Evolutionary conservation across 2,888 invertebrate species (phyloP).

Genomic region (Hipparchia sbordonii): DNA sequence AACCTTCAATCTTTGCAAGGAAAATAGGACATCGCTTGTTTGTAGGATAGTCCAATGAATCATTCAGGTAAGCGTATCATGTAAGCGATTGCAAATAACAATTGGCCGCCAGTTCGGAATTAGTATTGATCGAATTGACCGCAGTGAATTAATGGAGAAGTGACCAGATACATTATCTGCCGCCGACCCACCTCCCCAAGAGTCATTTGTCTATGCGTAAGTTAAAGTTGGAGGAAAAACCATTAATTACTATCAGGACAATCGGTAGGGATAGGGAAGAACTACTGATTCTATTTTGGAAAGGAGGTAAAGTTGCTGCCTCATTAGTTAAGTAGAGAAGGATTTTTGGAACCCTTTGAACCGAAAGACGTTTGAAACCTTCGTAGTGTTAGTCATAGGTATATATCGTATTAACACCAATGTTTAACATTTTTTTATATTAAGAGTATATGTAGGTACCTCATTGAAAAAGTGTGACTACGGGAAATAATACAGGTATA

Average conservation of each 20-base stretch:
- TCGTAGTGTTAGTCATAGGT: too few species aligned
- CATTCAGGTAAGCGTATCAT: not conserved
- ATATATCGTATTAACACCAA: too few species aligned
- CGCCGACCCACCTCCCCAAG: conserved; percentile 69
- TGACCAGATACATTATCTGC: conserved; percentile 79
- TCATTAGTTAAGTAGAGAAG: not conserved
- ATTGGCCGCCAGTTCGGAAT: conserved; percentile 14
- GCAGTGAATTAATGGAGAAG: conserved; percentile 70
- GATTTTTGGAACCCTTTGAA: not conserved
- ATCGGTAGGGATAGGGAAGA: conserved; percentile 11
- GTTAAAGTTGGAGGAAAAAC: conserved; percentile 61
- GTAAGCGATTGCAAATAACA: not conserved
- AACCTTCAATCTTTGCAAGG: too few species aligned
- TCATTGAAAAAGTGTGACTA: too few species aligned
- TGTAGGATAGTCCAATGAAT: not conserved
- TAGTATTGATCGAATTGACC: conserved; percentile 73
- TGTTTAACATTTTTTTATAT: too few species aligned
- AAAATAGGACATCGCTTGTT: too few species aligned
- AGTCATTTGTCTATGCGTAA: conserved; percentile 77
- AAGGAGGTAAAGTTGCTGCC: not conserved
- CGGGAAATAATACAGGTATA: too few species aligned
- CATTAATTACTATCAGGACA: conserved; percentile 64
- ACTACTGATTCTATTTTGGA: conserved; percentile 16
- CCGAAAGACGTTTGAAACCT: too few species aligned
- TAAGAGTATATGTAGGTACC: too few species aligned